phyloP scores from a whole-genome alignment of 2,888 invertebrate species.

The Cheilosia impressa region DNA sequence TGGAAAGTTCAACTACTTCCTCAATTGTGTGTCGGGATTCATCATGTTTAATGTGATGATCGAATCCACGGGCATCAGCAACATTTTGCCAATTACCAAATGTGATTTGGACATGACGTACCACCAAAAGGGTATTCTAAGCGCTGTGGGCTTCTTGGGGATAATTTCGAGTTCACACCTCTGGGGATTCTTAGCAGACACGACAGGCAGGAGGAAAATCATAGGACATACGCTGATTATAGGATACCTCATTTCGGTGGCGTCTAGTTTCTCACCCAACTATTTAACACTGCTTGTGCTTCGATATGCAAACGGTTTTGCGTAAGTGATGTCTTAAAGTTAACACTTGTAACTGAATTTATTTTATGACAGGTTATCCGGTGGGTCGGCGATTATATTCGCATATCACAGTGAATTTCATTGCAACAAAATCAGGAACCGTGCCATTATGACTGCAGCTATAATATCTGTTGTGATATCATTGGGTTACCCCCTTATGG shows the following conservation, averaged over 20 bases:
- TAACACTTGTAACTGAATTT: constrained; percentile 23
- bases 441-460: constrained; percentile 80
- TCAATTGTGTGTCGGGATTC: constrained; percentile 84
- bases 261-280: constrained; percentile 84
- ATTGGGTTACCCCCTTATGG: constrained; percentile 79
- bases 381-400: constrained; percentile 84
- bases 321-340: constrained; percentile 81
- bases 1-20: constrained; percentile 84
- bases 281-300: constrained; percentile 84
- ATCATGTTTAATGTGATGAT: constrained; percentile 84
- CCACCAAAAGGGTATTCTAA: constrained; percentile 82
- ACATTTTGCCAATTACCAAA: constrained; percentile 84
- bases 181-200: constrained; percentile 86
- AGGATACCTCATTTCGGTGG: constrained; percentile 83
- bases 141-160: constrained; percentile 82
- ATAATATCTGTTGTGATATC: constrained; percentile 79
- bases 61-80: constrained; percentile 84
- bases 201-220: constrained; percentile 84
- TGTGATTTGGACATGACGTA: constrained; percentile 82
- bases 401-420: constrained; percentile 85
- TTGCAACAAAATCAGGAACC: constrained; percentile 83
- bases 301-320: constrained; percentile 84
- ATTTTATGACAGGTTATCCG: constrained; percentile 79
- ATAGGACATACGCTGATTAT: constrained; percentile 83
- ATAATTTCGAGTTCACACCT: constrained; percentile 85